Percentiles rank a stretch among this genome's conserved stretches.
phyloP scores from a whole-genome alignment of 2,797 vertebrate genomes.

The Vultur gryphus region DNA sequence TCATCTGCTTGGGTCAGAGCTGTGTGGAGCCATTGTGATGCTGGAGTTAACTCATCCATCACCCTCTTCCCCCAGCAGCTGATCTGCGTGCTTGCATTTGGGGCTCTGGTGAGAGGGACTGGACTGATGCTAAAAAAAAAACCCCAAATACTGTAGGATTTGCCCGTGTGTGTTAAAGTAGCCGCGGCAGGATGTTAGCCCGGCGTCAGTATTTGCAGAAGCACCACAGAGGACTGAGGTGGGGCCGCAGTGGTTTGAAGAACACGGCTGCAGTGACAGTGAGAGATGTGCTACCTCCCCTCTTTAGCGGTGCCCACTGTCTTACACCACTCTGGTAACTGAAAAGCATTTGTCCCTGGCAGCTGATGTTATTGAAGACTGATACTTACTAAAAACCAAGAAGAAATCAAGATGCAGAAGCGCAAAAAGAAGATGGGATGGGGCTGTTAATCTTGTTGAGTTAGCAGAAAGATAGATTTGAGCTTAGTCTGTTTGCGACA shows the following conservation, averaged over 20 bases:
- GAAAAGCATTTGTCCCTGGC: neutral
- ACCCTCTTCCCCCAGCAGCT: neutral
- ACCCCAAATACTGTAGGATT: neutral
- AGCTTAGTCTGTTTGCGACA: neutral
- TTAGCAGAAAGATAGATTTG: neutral
- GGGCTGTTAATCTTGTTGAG: neutral
- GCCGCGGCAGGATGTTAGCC: neutral
- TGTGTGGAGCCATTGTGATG: fast-evolving
- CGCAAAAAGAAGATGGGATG: neutral
- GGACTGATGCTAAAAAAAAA: too few relatives aligned
- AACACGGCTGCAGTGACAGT: fast-evolving
- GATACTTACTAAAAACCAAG: neutral
- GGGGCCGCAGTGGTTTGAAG: fast-evolving
- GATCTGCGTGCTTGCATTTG: neutral
- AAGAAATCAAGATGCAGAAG: neutral
- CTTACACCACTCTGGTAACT: fast-evolving
- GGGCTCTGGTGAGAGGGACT: neutral
- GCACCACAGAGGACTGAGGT: fast-evolving
- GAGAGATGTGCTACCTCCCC: neutral
- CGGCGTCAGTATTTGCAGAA: neutral
- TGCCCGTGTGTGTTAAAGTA: neutral
- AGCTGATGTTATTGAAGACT: neutral
- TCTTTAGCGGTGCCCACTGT: fast-evolving
- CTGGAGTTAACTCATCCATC: neutral
- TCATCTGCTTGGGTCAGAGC: neutral